Base-by-base conservation (phyloP, 2,797 vertebrate species). In the Manis pentadactyla region DNA sequence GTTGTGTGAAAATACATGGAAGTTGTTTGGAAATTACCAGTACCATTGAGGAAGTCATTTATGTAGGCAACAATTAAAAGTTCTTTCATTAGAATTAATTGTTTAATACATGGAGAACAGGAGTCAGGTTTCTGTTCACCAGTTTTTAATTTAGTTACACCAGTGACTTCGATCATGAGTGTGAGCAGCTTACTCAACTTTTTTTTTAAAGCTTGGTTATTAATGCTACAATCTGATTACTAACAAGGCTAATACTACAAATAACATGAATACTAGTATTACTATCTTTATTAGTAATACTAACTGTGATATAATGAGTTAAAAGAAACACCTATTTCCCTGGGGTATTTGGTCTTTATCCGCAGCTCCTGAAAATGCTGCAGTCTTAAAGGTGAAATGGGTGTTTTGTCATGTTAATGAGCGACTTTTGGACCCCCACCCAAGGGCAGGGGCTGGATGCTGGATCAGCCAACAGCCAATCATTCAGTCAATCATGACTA, bases 21-120 rank as follows among this genome's bases (percentile, higher is more conserved):
- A 77, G 39, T 34, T 96, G 66, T 93, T 97, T 84, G 78, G 59
- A 63, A 91, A 75, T 93, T 94, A 96, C 55, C 7, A 18, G 37
- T 21, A 79, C 92, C 95, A 68, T 88, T 93, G 69, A 94, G 46
- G 63, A 59, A 90, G 88, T 84, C 84, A 89, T 74, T 74, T 93
- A n/a, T 59, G 46, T 15, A 87, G 71, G 55, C 27, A 69, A 21
- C 74, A 71, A 94, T 93, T 66, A 94, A 90, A 77, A 86, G 46
- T 68, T 81, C 82, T 93, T 95, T 94, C 78, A 92, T 87, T 92
- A 95, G 59, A 95, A 90, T 46, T 90, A 81, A 69, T 81, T 96
- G 64, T 96, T 94, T 87, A 68, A 79, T 55, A 90, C 12, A 55
- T 4, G 75, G 69, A 89, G 83, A 87, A 39, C 27, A 21, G 49